Base-by-base conservation (phyloP, 2,113 vertebrate genomes). In the Macaca mulatta region DNA sequence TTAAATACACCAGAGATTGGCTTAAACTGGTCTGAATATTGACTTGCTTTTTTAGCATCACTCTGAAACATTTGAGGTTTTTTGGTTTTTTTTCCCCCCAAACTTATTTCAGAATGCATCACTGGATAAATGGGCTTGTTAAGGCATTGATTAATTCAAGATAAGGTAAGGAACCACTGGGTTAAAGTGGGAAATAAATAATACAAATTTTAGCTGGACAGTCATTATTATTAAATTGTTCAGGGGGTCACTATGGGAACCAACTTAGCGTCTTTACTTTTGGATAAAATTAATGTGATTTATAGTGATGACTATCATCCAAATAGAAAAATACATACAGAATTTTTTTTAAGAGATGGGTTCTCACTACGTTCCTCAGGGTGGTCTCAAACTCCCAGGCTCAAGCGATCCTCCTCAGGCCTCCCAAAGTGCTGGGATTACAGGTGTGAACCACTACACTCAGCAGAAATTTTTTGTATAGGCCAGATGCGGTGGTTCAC, bases 21-120 rank as follows among this genome's bases (percentile, higher is more conserved):
- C 18, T 74, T 67, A 25, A 74, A 82, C 74, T 72, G 48, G 69
- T 90, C n/a, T 79, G 82, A 86, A 81, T 91, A 32, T 38, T 85
- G n/a, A 80, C 75, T 96, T 64, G 50, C 23, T 69, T 90, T 96
- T 78, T 89, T 20, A 67, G 52, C 72, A 95, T 67, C 17, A 45
- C 40, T 80, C 30, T 72, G 38, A 97, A 61, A 90, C 16, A 7
- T 80, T 38, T 90, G 64, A 35, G 69, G n/a, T 72, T 79, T 84
- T 40, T 50, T 50, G 30, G 40, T 14, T 72, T 79, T 84, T 22
- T n/a, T 92, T 90, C 82, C 27, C 13, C 30, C 13, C 75, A 87
- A 50, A 80, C 30, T 92, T 74, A 70, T 80, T 90, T 90, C 35
- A 90, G 92, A 86, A 94, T 50, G 20, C 67, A n/a, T 75, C 67